These are phyloP conservation scores for Salvelinus namaycush DNA, from an alignment of 2,113 vertebrate genomes.

Conservation along the genomic window DNA sequence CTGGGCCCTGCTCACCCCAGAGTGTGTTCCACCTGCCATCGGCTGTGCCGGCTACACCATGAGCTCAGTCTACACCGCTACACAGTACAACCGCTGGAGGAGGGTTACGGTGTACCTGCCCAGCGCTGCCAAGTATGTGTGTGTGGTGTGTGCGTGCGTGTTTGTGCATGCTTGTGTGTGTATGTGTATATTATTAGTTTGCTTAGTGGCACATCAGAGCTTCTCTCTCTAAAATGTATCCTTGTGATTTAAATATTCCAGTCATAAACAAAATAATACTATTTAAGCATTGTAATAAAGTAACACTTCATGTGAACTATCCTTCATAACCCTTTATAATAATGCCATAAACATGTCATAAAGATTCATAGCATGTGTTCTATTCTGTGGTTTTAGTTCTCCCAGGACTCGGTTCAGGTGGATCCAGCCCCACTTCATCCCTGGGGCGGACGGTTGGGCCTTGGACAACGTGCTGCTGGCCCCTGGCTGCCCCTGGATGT, in stretches of 20 bases:
- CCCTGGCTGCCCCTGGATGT: constrained; percentile 98
- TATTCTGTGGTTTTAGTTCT: constrained; percentile 73
- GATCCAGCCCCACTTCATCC: constrained; percentile 90
- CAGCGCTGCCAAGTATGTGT: constrained; percentile 67
- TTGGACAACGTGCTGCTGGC: constrained; percentile 91
- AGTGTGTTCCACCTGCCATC: constrained; percentile 95
- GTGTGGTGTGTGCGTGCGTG: background rate
- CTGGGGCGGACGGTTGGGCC: constrained; percentile 89
- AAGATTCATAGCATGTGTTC: background rate
- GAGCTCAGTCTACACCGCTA: constrained; percentile 89
- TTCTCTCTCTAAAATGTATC: too few relatives aligned
- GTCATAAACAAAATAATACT: too few relatives aligned
- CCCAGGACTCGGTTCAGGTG: constrained; percentile 95
- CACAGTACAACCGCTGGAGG: constrained; percentile 92
- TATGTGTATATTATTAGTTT: background rate
- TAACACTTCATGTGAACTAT: too few relatives aligned
- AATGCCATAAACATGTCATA: too few relatives aligned
- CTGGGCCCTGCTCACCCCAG: constrained; percentile 91
- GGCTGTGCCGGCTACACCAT: constrained; percentile 91
- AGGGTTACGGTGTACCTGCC: constrained; percentile 93
- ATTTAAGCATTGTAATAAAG: too few relatives aligned
- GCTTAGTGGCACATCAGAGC: too few relatives aligned
- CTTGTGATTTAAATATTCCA: too few relatives aligned
- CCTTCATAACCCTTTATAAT: too few relatives aligned
- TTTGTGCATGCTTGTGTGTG: background rate